Evolutionary conservation across 2,113 vertebrate genomes (phyloP).

Genomic region (Oryctolagus cuniculus): DNA sequence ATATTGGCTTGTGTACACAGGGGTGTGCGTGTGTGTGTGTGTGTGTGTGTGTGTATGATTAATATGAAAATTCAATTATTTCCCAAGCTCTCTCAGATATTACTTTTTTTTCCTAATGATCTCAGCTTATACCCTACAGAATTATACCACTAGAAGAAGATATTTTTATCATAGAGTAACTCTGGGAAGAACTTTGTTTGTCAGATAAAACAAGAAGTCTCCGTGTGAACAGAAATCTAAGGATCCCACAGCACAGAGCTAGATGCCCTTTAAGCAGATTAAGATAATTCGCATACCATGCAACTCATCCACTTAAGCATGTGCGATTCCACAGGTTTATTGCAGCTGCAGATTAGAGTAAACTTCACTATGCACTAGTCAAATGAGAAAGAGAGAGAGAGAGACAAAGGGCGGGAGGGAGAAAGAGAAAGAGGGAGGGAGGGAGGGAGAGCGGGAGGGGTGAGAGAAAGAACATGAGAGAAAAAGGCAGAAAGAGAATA

Average conservation of each 20-base stretch:
- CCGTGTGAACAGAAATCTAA: not conserved
- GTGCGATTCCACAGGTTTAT: not conserved
- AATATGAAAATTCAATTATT: not conserved
- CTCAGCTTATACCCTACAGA: not conserved
- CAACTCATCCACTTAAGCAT: not conserved
- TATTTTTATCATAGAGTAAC: not conserved
- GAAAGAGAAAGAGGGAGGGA: too few species aligned
- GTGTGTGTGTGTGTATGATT: not conserved
- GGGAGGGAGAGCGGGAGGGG: too few species aligned
- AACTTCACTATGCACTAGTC: not conserved
- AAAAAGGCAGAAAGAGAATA: too few species aligned
- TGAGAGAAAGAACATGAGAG: not conserved
- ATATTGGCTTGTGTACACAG: too few species aligned
- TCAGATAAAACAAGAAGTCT: not conserved
- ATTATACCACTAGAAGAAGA: not conserved
- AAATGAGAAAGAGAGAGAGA: too few species aligned
- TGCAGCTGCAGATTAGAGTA: not conserved
- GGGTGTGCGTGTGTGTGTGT: too few species aligned
- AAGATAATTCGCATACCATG: not conserved
- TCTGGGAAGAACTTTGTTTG: not conserved
- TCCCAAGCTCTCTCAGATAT: not conserved
- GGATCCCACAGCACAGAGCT: not conserved
- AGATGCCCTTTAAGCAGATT: not conserved
- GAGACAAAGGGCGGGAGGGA: too few species aligned
- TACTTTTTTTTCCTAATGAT: not conserved